Evolutionary conservation across 2,888 invertebrate genomes (phyloP).

Genomic region (Caenorhabditis uteleia): DNA sequence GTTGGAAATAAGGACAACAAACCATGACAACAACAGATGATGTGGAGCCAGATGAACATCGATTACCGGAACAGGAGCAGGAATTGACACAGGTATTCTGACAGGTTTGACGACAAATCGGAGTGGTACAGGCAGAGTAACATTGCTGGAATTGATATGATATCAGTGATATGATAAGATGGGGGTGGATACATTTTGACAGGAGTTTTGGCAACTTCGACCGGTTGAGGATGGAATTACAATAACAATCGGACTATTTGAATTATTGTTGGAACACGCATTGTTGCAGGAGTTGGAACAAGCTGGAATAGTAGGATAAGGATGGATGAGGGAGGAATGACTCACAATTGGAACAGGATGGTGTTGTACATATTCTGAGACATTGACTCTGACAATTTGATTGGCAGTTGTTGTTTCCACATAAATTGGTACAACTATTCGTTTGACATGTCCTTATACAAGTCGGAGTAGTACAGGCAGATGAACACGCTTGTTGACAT

Average conservation of each 20-base stretch:
- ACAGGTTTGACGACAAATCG: constrained; percentile 25
- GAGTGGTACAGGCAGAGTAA: constrained; percentile 18
- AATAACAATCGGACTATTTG: background rate
- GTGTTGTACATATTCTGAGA: constrained; percentile 23
- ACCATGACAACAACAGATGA: constrained; percentile 6
- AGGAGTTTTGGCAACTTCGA: constrained; percentile 21
- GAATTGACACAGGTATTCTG: constrained; percentile 28
- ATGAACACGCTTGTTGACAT: constrained; percentile 33
- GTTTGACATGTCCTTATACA: constrained; percentile 24
- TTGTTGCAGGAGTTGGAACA: constrained; percentile 25
- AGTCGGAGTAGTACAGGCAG: constrained; percentile 24
- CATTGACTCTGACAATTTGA: constrained; percentile 20
- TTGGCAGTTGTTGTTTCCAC: constrained; percentile 12
- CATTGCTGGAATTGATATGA: constrained; percentile 33
- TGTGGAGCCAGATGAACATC: background rate
- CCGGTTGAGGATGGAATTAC: constrained; percentile 3
- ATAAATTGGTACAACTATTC: constrained; percentile 20
- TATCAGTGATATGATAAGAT: too few relatives aligned
- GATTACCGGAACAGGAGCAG: constrained; percentile 15
- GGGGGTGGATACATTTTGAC: constrained; percentile 9
- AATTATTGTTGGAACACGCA: constrained; percentile 19
- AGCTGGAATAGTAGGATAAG: background rate
- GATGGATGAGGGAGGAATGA: background rate
- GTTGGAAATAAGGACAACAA: background rate
- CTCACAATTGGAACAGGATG: constrained; percentile 6